These are phyloP conservation scores for Babylonia areolata DNA, from an alignment of 1,140 invertebrate species.

Conservation along the genomic window DNA sequence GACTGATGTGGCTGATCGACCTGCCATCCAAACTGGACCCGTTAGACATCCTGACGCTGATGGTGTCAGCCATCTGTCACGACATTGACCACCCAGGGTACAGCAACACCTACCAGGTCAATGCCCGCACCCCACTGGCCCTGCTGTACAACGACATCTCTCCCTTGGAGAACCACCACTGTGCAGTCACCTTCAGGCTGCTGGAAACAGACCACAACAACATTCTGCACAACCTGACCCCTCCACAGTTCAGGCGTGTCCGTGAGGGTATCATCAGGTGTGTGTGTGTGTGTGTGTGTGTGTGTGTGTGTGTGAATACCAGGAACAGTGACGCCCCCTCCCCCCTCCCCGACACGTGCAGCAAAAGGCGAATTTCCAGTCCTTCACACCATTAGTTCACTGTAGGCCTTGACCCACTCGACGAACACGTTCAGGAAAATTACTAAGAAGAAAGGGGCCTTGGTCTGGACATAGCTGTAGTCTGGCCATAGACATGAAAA, in stretches of 20 bases:
- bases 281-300: neutral
- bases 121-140: neutral
- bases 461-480: too few relatives aligned
- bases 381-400: too few relatives aligned
- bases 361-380: too few relatives aligned
- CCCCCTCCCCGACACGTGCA: too few relatives aligned
- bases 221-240: neutral
- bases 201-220: neutral
- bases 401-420: too few relatives aligned
- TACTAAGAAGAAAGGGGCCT: too few relatives aligned
- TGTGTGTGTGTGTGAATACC: neutral
- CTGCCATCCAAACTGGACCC: slow-evolving; percentile 84
- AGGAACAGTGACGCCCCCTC: too few relatives aligned
- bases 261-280: neutral
- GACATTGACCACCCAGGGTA: slow-evolving; percentile 77
- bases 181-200: neutral
- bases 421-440: too few relatives aligned
- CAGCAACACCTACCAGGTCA: slow-evolving; percentile 82
- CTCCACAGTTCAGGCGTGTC: neutral
- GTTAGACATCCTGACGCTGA: slow-evolving; percentile 86
- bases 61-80: slow-evolving; percentile 89
- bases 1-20: slow-evolving; percentile 86
- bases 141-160: neutral
- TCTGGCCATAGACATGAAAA: too few relatives aligned
- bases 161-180: neutral